Conservation (phyloP, 2,797 vertebrate species). For the Chelonia mydas region DNA sequence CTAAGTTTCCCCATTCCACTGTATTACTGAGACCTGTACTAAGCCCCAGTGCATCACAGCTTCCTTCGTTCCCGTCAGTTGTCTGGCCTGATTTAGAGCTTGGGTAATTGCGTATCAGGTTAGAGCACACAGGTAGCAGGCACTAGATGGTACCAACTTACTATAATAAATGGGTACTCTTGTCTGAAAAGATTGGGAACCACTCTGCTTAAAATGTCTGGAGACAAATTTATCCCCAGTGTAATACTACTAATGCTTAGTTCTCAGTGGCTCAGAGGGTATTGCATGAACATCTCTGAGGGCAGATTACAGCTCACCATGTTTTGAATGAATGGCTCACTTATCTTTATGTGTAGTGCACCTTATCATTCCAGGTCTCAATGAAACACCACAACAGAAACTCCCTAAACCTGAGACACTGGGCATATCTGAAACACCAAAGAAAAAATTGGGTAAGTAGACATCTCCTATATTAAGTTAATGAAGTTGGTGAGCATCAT, state of each 20-base stretch:
- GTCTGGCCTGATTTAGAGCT: not conserved
- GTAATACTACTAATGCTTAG: not conserved
- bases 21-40: not conserved
- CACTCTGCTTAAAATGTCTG: not conserved
- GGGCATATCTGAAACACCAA: constrained; percentile 76
- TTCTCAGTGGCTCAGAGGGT: not conserved
- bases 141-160: not conserved
- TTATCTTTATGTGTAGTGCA: constrained; percentile 76
- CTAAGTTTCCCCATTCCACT: not conserved
- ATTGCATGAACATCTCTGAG: not conserved
- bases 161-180: not conserved
- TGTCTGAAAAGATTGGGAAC: not conserved
- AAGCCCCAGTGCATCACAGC: rapidly evolving
- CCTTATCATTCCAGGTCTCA: constrained; percentile 82
- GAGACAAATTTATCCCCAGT: not conserved
- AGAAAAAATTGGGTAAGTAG: constrained; percentile 78
- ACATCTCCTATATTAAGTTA: not conserved
- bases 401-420: constrained; percentile 75
- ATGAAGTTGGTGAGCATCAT: not conserved
- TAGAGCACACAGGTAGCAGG: not conserved
- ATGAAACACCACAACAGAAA: constrained; percentile 78
- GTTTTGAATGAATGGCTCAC: constrained; percentile 11
- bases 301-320: not conserved
- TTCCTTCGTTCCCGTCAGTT: not conserved
- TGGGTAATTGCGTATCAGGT: not conserved